phyloP scores from a whole-genome alignment of 2,113 vertebrate genomes.

The Anarrhichthys ocellatus region DNA sequence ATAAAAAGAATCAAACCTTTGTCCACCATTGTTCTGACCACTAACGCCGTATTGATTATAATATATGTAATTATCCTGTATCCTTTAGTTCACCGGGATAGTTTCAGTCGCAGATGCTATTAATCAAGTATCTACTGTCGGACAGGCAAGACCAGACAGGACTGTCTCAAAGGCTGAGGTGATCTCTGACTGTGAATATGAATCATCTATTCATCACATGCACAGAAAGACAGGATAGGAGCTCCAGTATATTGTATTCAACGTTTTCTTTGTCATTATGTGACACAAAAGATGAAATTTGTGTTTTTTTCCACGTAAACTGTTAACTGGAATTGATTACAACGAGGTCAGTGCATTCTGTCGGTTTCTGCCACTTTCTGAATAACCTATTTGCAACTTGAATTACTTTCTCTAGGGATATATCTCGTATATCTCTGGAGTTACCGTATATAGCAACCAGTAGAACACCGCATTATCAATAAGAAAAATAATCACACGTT shows the following conservation, averaged over 20 bases:
- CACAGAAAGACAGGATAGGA: constrained; percentile 20
- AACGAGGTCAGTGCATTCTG: neutral
- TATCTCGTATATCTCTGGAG: neutral
- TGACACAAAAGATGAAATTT: constrained; percentile 7
- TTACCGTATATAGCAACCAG: neutral
- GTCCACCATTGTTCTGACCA: constrained; percentile 14
- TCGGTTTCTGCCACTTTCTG: neutral
- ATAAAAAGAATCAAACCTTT: neutral
- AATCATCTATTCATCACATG: constrained; percentile 64
- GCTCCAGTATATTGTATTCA: constrained; percentile 13
- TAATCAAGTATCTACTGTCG: constrained; percentile 53
- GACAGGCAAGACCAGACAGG: constrained; percentile 40
- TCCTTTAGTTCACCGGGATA: constrained; percentile 54
- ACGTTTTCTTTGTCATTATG: constrained; percentile 12
- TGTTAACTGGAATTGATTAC: constrained; percentile 8
- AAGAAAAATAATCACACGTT: neutral
- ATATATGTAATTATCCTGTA: constrained; percentile 42
- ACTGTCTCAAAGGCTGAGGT: constrained; percentile 48
- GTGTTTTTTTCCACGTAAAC: neutral
- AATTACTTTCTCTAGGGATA: neutral
- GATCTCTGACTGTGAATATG: constrained; percentile 57
- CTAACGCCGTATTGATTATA: constrained; percentile 20
- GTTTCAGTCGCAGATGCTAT: constrained; percentile 46
- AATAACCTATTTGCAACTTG: neutral
- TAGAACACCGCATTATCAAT: neutral